phyloP scores from a whole-genome alignment of 2,888 invertebrate species.

The Acronicta aceris region DNA sequence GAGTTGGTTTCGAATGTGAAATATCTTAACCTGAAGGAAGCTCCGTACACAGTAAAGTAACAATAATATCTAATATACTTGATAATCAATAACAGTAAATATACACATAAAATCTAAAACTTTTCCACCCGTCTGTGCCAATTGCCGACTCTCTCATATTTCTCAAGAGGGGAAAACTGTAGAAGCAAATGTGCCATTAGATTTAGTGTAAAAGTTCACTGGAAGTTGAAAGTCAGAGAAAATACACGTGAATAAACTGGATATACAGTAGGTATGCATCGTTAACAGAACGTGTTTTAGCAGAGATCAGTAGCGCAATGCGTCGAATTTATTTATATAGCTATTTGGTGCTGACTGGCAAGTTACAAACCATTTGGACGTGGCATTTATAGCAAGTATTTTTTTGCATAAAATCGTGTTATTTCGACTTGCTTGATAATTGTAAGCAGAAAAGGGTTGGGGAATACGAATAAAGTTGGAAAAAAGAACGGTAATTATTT shows the following conservation, averaged over 20 bases:
- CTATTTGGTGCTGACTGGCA: slow-evolving; percentile 3
- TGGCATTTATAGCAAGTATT: not conserved
- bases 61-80: too few species aligned
- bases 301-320: slow-evolving; percentile 41
- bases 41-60: too few species aligned
- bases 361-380: not conserved
- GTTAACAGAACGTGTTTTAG: slow-evolving; percentile 30
- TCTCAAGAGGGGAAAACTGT: slow-evolving; percentile 12
- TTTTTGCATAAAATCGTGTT: too few species aligned
- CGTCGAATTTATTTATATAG: slow-evolving; percentile 47
- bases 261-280: slow-evolving; percentile 7
- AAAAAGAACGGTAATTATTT: too few species aligned
- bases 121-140: not conserved
- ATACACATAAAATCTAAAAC: too few species aligned
- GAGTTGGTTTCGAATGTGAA: too few species aligned
- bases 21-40: too few species aligned
- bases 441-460: too few species aligned
- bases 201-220: slow-evolving; percentile 17
- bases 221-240: slow-evolving; percentile 16
- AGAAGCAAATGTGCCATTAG: slow-evolving; percentile 11
- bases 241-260: slow-evolving; percentile 1
- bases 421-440: too few species aligned
- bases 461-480: too few species aligned
- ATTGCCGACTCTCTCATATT: slow-evolving; percentile 3
- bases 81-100: too few species aligned